A percentile compares a stretch with the other conserved stretches of the same genome.
These are phyloP conservation scores for Terrapene triunguis DNA, from an alignment of 2,113 vertebrate genomes.

Conservation along the genomic window DNA sequence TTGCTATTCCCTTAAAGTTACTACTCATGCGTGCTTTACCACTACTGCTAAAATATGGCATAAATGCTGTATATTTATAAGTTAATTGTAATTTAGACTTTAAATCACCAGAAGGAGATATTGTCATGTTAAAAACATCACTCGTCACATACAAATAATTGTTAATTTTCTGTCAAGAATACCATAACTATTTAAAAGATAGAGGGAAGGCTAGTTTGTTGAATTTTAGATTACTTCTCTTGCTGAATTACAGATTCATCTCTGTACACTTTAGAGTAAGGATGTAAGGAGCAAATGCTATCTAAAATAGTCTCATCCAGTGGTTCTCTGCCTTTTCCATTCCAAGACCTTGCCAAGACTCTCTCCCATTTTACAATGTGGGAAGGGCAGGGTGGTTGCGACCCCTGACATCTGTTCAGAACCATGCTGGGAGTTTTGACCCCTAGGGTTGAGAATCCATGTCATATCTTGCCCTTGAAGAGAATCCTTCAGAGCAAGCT, in stretches of 20 bases:
- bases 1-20: background rate
- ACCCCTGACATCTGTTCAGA: background rate
- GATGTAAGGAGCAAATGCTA: background rate
- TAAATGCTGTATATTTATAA: background rate
- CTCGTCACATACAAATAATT: background rate
- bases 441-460: background rate
- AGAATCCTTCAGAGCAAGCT: background rate
- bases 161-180: background rate
- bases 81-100: background rate
- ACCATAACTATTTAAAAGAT: background rate
- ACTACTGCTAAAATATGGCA: background rate
- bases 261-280: background rate
- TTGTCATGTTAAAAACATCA: background rate
- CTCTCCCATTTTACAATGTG: background rate
- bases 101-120: background rate
- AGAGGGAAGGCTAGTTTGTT: background rate
- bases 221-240: background rate
- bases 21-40: background rate
- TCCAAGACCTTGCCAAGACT: background rate
- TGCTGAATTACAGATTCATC: background rate
- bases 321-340: background rate
- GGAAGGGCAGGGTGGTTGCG: background rate
- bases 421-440: background rate
- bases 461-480: background rate
- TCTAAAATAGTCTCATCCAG: background rate